Conservation (phyloP, 1,140 invertebrate species). For the Rhyzopertha dominica region DNA sequence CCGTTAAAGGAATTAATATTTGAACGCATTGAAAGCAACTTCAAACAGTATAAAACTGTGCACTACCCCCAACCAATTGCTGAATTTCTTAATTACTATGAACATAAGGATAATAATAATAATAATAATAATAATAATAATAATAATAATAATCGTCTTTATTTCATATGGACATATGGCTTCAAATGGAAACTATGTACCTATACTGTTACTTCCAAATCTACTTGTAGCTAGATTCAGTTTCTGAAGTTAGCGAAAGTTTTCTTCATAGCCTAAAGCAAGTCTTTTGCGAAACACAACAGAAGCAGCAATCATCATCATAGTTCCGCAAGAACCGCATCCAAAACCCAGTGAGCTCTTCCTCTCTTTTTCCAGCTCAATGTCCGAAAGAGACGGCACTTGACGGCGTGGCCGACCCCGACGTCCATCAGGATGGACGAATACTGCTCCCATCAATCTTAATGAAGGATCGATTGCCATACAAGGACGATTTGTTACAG, state of each 20-base stretch:
- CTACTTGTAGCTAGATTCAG: constrained; percentile 11
- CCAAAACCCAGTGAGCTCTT: constrained; percentile 4
- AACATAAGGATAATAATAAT: too few relatives aligned
- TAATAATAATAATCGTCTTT: too few relatives aligned
- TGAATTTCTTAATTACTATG: too few relatives aligned
- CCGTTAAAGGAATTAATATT: too few relatives aligned
- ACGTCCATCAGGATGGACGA: constrained; percentile 10
- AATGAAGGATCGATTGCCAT: constrained; percentile 33
- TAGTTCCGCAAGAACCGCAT: constrained; percentile 12
- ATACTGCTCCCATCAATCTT: constrained; percentile 28
- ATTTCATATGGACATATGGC: too few relatives aligned
- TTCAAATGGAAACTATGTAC: constrained; percentile 12
- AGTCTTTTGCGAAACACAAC: constrained; percentile 8
- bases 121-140: too few relatives aligned
- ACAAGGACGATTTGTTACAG: constrained; percentile 33
- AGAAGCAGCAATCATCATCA: constrained; percentile 16
- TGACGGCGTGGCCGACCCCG: constrained; percentile 1
- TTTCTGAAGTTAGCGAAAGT: constrained; percentile 8
- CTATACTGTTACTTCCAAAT: constrained; percentile 3
- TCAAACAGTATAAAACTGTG: constrained; percentile 14
- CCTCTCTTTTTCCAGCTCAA: background rate
- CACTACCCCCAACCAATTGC: too few relatives aligned
- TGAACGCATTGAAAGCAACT: background rate
- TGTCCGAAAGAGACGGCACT: constrained; percentile 2
- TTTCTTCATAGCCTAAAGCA: constrained; percentile 1